phyloP scores from a whole-genome alignment of 2,888 invertebrate genomes.

The Metellina segmentata region DNA sequence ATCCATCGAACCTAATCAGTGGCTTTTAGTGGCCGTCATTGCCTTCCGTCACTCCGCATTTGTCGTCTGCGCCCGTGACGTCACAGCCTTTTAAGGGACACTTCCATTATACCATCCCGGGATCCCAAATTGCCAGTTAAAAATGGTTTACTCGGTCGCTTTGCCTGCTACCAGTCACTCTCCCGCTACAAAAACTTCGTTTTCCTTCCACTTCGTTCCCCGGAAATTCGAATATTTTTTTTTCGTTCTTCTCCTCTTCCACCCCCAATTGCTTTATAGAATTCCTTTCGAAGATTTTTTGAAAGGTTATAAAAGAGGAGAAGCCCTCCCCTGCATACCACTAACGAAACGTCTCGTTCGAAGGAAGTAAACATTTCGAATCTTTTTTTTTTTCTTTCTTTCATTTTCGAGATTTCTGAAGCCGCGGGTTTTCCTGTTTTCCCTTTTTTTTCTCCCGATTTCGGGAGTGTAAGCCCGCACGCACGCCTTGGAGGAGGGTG shows the following conservation, averaged over 20 bases:
- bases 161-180: conserved; percentile 8
- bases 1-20: conserved; percentile 74
- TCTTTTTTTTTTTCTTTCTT: conserved; percentile 24
- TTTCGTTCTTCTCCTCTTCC: conserved; percentile 7
- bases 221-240: conserved; percentile 3
- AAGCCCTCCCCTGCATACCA: conserved; percentile 21
- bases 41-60: conserved; percentile 70
- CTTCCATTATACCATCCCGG: conserved; percentile 75
- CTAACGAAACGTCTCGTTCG: conserved; percentile 46
- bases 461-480: neutral
- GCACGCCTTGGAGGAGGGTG: neutral
- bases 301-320: conserved; percentile 44
- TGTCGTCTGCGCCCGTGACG: conserved; percentile 68
- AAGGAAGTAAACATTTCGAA: conserved; percentile 37
- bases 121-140: conserved; percentile 75
- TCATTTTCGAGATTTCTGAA: conserved; percentile 21
- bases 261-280: conserved; percentile 52
- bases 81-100: conserved; percentile 70
- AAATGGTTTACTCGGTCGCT: conserved; percentile 69
- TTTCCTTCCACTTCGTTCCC: conserved; percentile 28
- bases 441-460: conserved; percentile 14
- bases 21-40: conserved; percentile 75
- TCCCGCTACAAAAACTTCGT: conserved; percentile 66
- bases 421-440: conserved; percentile 5
- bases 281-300: conserved; percentile 40